Evolutionary conservation across 2,888 invertebrate species (phyloP).

Genomic region (Ennomos quercinarius): DNA sequence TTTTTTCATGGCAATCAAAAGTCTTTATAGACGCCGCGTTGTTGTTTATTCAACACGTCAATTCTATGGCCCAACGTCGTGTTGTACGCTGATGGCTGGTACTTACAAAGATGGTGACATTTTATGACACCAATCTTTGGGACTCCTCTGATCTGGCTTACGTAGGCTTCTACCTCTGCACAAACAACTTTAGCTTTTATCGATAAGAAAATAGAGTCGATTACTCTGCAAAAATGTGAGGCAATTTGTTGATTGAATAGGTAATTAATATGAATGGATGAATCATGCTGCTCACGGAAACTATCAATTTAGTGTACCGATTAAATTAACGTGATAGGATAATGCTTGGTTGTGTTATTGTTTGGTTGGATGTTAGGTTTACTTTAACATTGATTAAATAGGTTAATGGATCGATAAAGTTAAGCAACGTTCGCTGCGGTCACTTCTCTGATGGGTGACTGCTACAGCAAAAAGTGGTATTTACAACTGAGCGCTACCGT

Average conservation of each 20-base stretch:
- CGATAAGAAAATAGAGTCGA: slow-evolving; percentile 19
- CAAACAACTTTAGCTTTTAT: slow-evolving; percentile 42
- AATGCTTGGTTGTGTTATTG: not conserved
- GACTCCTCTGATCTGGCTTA: slow-evolving; percentile 57
- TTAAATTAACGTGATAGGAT: slow-evolving; percentile 27
- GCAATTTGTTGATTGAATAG: slow-evolving; percentile 55
- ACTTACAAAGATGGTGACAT: slow-evolving; percentile 65
- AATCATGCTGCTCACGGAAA: slow-evolving; percentile 37
- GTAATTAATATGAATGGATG: slow-evolving; percentile 48
- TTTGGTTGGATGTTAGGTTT: no score
- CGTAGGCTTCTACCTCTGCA: slow-evolving; percentile 36
- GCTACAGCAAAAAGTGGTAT: no score
- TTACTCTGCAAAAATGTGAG: slow-evolving; percentile 22
- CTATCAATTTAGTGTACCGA: slow-evolving; percentile 39
- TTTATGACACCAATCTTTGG: slow-evolving; percentile 66
- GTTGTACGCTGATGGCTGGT: slow-evolving; percentile 54
- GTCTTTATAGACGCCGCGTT: no score
- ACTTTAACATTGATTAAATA: no score
- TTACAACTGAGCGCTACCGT: no score
- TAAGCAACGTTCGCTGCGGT: no score
- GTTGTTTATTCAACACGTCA: not conserved
- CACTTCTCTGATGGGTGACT: no score
- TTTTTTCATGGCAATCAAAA: no score
- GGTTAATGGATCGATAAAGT: no score
- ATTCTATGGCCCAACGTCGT: slow-evolving; percentile 42